phyloP scores from a whole-genome alignment of 2,888 invertebrate genomes.

The Chrysodeixis includens region DNA sequence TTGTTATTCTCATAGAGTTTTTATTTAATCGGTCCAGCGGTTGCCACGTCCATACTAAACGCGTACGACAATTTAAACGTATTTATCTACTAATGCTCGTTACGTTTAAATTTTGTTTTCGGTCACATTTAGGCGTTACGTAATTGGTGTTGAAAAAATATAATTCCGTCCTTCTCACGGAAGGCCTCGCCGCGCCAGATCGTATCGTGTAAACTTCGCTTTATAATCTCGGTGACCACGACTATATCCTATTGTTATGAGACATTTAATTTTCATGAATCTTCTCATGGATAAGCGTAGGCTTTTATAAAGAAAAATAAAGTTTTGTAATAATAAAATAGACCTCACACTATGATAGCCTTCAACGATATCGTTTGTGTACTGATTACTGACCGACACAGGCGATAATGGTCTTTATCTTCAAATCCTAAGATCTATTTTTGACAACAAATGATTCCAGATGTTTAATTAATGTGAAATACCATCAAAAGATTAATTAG shows the following conservation, averaged over 20 bases:
- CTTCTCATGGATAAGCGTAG: constrained; percentile 69
- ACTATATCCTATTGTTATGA: constrained; percentile 76
- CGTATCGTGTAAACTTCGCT: constrained; percentile 83
- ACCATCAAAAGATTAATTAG: constrained; percentile 85
- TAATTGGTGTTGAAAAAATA: constrained; percentile 83
- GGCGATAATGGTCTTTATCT: constrained; percentile 49
- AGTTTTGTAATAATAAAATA: constrained; percentile 69
- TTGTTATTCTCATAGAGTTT: constrained; percentile 48
- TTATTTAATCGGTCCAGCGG: constrained; percentile 11
- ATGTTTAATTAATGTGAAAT: constrained; percentile 81
- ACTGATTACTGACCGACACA: constrained; percentile 40
- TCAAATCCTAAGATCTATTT: constrained; percentile 45
- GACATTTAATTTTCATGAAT: constrained; percentile 82
- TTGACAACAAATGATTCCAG: constrained; percentile 40
- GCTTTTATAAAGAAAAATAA: constrained; percentile 63
- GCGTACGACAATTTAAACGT: constrained; percentile 62
- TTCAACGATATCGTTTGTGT: constrained; percentile 64
- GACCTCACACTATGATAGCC: constrained; percentile 81
- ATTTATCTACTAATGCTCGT: constrained; percentile 63
- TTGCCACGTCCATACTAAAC: constrained; percentile 64
- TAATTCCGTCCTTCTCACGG: constrained; percentile 80
- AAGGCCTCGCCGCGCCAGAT: constrained; percentile 74
- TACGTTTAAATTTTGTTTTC: constrained; percentile 73
- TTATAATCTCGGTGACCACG: constrained; percentile 78
- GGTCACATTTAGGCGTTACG: constrained; percentile 75